phyloP scores from a whole-genome alignment of 1,140 invertebrate genomes.

The Monomorium pharaonis region DNA sequence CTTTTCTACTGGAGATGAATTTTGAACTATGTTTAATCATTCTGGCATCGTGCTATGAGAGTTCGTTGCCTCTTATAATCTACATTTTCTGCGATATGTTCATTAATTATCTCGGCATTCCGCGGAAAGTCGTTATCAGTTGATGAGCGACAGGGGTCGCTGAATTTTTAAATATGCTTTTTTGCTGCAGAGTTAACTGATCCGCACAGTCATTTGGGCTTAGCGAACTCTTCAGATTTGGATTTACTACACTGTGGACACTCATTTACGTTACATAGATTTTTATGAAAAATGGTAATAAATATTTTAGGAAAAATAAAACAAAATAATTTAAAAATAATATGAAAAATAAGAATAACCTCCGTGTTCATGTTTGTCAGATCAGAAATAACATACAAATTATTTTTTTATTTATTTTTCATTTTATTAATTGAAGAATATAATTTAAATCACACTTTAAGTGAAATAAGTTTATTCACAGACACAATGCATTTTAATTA shows the following conservation, averaged over 20 bases:
- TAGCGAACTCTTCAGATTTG: neutral
- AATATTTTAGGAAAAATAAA: neutral
- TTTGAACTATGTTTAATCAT: slow-evolving; percentile 40
- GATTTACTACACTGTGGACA: neutral
- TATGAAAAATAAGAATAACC: neutral
- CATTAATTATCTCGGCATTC: slow-evolving; percentile 31
- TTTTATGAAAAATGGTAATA: neutral
- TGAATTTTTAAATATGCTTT: neutral
- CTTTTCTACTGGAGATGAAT: neutral
- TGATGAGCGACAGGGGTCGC: neutral
- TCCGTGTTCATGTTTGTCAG: neutral
- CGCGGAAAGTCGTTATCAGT: neutral
- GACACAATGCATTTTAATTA: neutral
- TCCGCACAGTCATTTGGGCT: neutral
- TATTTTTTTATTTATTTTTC: neutral
- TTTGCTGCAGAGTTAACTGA: neutral
- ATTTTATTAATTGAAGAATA: neutral
- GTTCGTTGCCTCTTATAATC: neutral
- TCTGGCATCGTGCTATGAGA: neutral
- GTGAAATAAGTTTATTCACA: neutral
- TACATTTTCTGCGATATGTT: slow-evolving; percentile 1
- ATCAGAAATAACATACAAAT: neutral
- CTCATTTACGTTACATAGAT: neutral
- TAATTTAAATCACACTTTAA: neutral
- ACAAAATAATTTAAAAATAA: neutral